Conservation (phyloP, 2,113 vertebrate genomes). For the Lynx canadensis region DNA sequence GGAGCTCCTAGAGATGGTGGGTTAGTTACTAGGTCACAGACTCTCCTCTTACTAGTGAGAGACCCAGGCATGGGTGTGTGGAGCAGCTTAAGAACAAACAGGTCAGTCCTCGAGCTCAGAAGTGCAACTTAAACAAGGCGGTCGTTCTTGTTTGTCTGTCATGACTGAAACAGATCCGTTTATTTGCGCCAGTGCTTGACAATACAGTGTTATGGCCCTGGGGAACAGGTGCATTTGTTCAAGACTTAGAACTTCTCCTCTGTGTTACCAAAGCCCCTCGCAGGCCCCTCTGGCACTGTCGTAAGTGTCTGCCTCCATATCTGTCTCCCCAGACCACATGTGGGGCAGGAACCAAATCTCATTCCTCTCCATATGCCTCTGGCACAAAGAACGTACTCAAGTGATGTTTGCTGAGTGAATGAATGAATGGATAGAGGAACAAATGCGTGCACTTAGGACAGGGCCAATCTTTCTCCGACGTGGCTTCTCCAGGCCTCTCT, state of each 20-base stretch:
- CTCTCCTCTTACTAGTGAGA: background rate
- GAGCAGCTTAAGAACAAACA: background rate
- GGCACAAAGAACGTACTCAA: background rate
- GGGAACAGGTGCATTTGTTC: background rate
- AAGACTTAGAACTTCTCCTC: background rate
- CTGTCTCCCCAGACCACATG: background rate
- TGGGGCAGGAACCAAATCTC: background rate
- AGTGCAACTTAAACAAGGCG: background rate
- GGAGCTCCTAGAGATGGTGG: background rate
- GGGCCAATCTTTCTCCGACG: background rate
- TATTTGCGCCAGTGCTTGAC: background rate
- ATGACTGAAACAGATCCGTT: background rate
- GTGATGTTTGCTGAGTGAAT: background rate
- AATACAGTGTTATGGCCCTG: background rate
- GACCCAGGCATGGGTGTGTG: background rate
- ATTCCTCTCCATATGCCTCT: background rate
- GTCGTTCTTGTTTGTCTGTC: background rate
- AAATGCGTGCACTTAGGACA: background rate
- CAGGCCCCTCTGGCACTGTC: background rate
- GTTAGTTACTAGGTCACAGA: background rate
- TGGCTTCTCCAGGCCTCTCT: background rate
- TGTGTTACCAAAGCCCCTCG: background rate
- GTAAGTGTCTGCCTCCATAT: background rate
- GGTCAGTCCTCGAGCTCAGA: background rate
- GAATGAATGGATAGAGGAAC: background rate